A percentile compares a stretch with the other conserved stretches of the same genome.
These are phyloP conservation scores for Incurvaria masculella DNA, from an alignment of 2,888 invertebrate species.

Conservation along the genomic window DNA sequence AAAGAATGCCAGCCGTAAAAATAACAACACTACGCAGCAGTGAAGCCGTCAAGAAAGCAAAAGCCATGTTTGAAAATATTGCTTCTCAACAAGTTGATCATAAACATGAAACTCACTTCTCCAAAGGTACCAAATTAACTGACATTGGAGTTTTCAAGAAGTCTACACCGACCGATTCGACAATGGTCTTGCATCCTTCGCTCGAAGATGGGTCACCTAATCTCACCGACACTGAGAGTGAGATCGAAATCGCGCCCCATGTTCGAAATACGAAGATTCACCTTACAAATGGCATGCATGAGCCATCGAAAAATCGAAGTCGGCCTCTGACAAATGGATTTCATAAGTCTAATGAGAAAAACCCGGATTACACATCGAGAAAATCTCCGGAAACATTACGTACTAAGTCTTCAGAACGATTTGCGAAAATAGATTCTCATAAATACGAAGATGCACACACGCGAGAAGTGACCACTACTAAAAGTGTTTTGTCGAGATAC, in stretches of 20 bases:
- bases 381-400: conserved; percentile 28
- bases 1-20: conserved; percentile 30
- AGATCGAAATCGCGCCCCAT: conserved; percentile 21
- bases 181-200: conserved; percentile 25
- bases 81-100: conserved; percentile 36
- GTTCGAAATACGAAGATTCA: conserved; percentile 18
- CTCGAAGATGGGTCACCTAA: conserved; percentile 25
- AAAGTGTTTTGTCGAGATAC: conserved; percentile 24
- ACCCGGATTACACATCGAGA: conserved; percentile 24
- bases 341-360: not conserved
- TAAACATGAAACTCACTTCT: conserved; percentile 22
- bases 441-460: conserved; percentile 15
- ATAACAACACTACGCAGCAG: conserved; percentile 52
- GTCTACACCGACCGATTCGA: conserved; percentile 25
- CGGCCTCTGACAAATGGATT: conserved; percentile 22
- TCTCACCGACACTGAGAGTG: conserved; percentile 24
- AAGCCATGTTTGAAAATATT: conserved; percentile 67
- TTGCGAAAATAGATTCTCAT: conserved; percentile 12
- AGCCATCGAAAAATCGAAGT: conserved; percentile 19
- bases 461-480: conserved; percentile 17
- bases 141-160: conserved; percentile 48
- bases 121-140: conserved; percentile 40
- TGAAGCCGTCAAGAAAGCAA: conserved; percentile 68
- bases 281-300: conserved; percentile 20
- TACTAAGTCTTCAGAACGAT: conserved; percentile 29